Evolutionary conservation across 2,888 invertebrate genomes (phyloP).

Genomic region (Polydrusus cervinus): DNA sequence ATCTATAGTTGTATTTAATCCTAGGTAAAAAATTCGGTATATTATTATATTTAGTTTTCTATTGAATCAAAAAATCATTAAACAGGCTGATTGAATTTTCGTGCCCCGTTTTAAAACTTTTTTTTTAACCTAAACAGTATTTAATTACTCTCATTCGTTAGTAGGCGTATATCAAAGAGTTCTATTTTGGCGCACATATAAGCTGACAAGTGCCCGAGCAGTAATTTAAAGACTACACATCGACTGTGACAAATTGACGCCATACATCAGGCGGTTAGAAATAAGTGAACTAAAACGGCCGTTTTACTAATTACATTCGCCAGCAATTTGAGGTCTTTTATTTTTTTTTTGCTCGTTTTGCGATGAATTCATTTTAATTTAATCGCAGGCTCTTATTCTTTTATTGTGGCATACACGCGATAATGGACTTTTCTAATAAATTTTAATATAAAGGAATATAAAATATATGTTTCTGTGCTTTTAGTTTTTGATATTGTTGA

Average conservation of each 20-base stretch:
- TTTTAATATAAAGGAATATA: no score
- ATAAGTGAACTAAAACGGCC: slow-evolving; percentile 47
- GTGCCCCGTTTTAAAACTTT: neutral
- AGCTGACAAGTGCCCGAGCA: slow-evolving; percentile 49
- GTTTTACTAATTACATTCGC: slow-evolving; percentile 33
- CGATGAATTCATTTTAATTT: neutral
- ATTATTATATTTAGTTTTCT: no score
- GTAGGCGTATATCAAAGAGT: slow-evolving; percentile 46
- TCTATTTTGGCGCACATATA: slow-evolving; percentile 48
- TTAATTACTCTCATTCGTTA: slow-evolving; percentile 45
- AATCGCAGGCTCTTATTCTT: neutral
- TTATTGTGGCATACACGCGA: no score
- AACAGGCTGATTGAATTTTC: neutral
- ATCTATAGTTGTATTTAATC: no score
- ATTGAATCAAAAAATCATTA: no score
- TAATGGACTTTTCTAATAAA: no score
- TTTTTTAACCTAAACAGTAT: slow-evolving; percentile 29
- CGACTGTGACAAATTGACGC: slow-evolving; percentile 52
- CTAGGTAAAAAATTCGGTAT: no score
- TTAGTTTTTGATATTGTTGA: no score
- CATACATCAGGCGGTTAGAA: slow-evolving; percentile 49
- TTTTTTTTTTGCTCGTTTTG: slow-evolving; percentile 24
- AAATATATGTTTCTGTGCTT: no score
- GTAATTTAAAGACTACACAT: slow-evolving; percentile 48
- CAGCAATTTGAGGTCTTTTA: slow-evolving; percentile 23